phyloP scores from a whole-genome alignment of 2,113 vertebrate species.

The Pipa parva region DNA sequence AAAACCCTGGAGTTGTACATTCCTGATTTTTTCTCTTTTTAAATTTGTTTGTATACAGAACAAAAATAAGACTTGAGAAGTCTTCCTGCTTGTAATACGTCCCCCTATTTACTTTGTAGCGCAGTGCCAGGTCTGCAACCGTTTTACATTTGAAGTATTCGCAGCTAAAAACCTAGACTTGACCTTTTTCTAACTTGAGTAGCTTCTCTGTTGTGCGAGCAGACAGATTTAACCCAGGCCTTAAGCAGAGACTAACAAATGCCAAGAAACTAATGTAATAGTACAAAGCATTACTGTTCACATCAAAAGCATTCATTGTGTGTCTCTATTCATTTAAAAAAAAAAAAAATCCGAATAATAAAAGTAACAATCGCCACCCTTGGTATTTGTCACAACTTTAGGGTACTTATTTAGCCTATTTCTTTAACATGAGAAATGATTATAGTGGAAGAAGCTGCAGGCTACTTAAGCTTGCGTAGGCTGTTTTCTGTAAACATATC shows the following conservation, averaged over 20 bases:
- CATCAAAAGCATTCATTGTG: slow-evolving; percentile 5
- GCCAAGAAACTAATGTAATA: slow-evolving; percentile 24
- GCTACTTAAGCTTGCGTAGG: not conserved
- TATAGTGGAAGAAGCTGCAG: not conserved
- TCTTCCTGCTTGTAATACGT: too few species aligned
- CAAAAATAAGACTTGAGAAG: too few species aligned
- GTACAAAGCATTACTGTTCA: slow-evolving; percentile 21
- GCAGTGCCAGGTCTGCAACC: too few species aligned
- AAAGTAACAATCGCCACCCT: slow-evolving; percentile 8
- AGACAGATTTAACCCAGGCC: slow-evolving; percentile 12
- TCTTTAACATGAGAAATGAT: not conserved
- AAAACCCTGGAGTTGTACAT: too few species aligned
- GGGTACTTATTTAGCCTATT: not conserved
- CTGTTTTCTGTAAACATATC: not conserved
- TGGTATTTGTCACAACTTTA: not conserved
- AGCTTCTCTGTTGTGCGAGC: slow-evolving; percentile 7
- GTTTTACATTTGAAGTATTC: too few species aligned
- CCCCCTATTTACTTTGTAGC: too few species aligned
- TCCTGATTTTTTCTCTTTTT: too few species aligned
- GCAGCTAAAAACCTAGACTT: slow-evolving; percentile 21
- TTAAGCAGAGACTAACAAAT: slow-evolving; percentile 14
- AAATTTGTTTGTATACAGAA: too few species aligned
- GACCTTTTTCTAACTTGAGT: slow-evolving; percentile 12
- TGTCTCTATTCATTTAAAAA: slow-evolving; percentile 2
- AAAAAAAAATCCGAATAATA: slow-evolving; percentile 1